Evolutionary conservation across 2,888 invertebrate genomes (phyloP), one percentile per base, ranked within the genome.

Genomic region (Melanophora roralis): DNA sequence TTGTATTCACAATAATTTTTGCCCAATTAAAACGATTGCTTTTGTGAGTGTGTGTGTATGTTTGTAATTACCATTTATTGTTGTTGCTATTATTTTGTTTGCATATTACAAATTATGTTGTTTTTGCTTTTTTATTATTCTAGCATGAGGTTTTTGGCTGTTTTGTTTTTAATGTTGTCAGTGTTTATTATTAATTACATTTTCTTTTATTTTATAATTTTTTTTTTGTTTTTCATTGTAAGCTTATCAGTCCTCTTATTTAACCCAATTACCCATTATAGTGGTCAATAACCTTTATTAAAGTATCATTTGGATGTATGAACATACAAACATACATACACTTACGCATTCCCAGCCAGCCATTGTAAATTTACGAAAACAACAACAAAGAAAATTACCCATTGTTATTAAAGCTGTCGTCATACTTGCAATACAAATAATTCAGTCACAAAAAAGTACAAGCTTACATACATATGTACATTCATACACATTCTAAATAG

Each of bases 221-320:
- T 57, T 38, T 27, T 64, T 60, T 43, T 53, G 16, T 60, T 65
- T 68, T 74, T 74, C 59, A 73, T 59, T 68, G 59, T 53, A 73
- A 76, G 76, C 80, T 80, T 80, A 80, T 80, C 80, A 76, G 72
- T 72, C 62, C 80, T 80, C 80, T 80, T 80, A 80, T 76, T 80
- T 80, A 80, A 80, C 80, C 80, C 71, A 80, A 80, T 80, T 80
- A 80, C 80, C 72, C 76, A 73, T 80, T 80, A 76, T 73, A 53
- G 72, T 80, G 80, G 80, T 80, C 80, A 80, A 80, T 76, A 80
- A 80, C 80, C 80, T 73, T 76, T 72, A 27, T 43, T 68, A 19
- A 57, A 59, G 53, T 60, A 60, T 69, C 43, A 36, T 34, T n/a
- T n/a, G n/a, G n/a, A n/a, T n/a, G n/a, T n/a, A n/a, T n/a, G n/a